Evolutionary conservation across 2,888 invertebrate species (phyloP).

Genomic region (Nymphalis c-album): DNA sequence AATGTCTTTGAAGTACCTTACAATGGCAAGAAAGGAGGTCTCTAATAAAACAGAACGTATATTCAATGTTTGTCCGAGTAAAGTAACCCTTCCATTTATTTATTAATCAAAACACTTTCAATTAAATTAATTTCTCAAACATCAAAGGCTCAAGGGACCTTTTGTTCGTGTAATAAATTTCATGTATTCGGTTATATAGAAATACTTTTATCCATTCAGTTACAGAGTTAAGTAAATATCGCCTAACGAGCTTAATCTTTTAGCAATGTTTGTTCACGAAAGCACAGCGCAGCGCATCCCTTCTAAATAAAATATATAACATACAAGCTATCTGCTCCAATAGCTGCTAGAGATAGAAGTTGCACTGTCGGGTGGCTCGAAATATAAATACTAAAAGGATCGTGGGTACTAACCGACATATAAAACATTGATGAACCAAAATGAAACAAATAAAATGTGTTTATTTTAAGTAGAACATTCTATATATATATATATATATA

Average conservation of each 20-base stretch:
- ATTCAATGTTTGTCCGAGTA: too few relatives aligned
- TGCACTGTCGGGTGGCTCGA: too few relatives aligned
- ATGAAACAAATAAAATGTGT: too few relatives aligned
- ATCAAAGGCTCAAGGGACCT: background rate
- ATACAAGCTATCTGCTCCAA: background rate
- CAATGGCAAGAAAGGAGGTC: too few relatives aligned
- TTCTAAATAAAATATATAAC: conserved; percentile 1
- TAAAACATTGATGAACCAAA: too few relatives aligned
- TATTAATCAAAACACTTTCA: background rate
- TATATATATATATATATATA: too few relatives aligned
- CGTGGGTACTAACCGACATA: too few relatives aligned
- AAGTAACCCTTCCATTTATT: too few relatives aligned
- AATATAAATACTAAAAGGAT: too few relatives aligned
- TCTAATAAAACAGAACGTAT: background rate
- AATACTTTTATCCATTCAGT: background rate
- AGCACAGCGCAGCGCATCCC: background rate
- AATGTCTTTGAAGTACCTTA: too few relatives aligned
- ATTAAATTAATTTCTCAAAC: conserved; percentile 2
- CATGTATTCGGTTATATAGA: background rate
- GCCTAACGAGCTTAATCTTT: conserved; percentile 8
- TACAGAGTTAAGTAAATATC: background rate
- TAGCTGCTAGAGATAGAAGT: background rate
- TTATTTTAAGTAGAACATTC: too few relatives aligned
- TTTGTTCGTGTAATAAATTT: background rate
- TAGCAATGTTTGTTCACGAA: conserved; percentile 4